Percentiles rank a stretch among this genome's conserved stretches.
phyloP scores from a whole-genome alignment of 1,140 invertebrate genomes.

The Drosophila ogumai region DNA sequence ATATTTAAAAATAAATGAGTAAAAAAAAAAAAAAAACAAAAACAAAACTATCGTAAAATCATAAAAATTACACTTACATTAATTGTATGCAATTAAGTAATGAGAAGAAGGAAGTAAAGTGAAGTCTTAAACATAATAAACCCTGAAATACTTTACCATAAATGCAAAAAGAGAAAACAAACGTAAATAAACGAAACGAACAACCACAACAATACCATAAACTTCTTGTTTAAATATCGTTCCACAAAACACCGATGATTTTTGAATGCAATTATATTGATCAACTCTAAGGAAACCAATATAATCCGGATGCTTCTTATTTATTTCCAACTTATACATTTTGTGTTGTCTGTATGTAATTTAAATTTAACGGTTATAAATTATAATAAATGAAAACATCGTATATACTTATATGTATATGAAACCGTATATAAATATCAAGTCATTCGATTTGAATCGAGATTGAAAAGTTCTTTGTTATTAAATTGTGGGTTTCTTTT shows the following conservation, averaged over 20 bases:
- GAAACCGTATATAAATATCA: conserved; percentile 54
- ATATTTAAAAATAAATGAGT: conserved; percentile 56
- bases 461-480: conserved; percentile 4
- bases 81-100: conserved; percentile 64
- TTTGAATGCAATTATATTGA: conserved; percentile 14
- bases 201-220: conserved; percentile 40
- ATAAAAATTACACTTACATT: conserved; percentile 54
- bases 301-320: conserved; percentile 54
- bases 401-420: conserved; percentile 64
- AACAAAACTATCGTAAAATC: conserved; percentile 61
- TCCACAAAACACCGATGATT: conserved; percentile 38
- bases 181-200: conserved; percentile 47
- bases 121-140: conserved; percentile 58
- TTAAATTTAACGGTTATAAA: conserved; percentile 80
- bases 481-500: conserved; percentile 14
- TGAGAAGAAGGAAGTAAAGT: conserved; percentile 36
- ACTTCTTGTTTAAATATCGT: conserved; percentile 56
- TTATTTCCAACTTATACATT: conserved; percentile 78
- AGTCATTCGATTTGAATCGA: conserved; percentile 47
- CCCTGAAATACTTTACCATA: conserved; percentile 68
- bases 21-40: conserved; percentile 9
- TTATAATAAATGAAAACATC: conserved; percentile 65
- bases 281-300: conserved; percentile 25
- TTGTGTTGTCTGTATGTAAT: conserved; percentile 79
- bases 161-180: conserved; percentile 35